These are phyloP conservation scores for Hippocampus zosterae DNA, from an alignment of 2,113 vertebrate species.

Conservation along the genomic window DNA sequence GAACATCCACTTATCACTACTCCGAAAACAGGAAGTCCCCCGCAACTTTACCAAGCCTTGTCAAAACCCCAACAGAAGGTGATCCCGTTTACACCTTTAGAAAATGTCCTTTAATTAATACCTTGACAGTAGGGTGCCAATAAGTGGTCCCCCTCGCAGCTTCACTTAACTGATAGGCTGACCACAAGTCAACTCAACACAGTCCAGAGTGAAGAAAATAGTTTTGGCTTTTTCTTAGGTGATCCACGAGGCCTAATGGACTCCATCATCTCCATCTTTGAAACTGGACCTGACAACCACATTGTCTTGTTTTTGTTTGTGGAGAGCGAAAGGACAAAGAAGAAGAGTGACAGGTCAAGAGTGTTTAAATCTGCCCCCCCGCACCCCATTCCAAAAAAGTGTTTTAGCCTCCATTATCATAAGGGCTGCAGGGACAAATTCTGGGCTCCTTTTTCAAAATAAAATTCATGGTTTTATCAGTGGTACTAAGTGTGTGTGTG, in stretches of 20 bases:
- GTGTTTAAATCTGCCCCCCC: background rate
- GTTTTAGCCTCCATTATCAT: background rate
- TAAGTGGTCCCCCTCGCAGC: background rate
- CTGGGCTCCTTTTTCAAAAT: background rate
- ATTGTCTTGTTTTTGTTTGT: conserved; percentile 56
- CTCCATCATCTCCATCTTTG: conserved; percentile 59
- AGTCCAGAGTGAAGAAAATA: background rate
- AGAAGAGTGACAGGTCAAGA: conserved; percentile 6
- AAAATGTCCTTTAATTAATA: background rate
- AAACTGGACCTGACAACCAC: conserved; percentile 37
- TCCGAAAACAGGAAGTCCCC: no score
- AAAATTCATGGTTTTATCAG: background rate
- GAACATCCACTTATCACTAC: no score
- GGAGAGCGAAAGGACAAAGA: conserved; percentile 80
- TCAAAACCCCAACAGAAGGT: no score
- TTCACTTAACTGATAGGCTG: background rate
- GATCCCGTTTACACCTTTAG: background rate
- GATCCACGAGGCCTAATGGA: conserved; percentile 56
- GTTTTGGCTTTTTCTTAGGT: background rate
- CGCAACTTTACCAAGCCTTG: no score
- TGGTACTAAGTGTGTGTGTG: background rate
- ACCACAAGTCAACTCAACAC: background rate
- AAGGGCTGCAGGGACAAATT: background rate
- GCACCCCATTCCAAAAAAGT: background rate
- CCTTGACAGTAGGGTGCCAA: background rate